Evolutionary conservation across 2,797 vertebrate genomes (phyloP), one percentile per base, ranked within the genome.

Genomic region (Amniataba percoides): DNA sequence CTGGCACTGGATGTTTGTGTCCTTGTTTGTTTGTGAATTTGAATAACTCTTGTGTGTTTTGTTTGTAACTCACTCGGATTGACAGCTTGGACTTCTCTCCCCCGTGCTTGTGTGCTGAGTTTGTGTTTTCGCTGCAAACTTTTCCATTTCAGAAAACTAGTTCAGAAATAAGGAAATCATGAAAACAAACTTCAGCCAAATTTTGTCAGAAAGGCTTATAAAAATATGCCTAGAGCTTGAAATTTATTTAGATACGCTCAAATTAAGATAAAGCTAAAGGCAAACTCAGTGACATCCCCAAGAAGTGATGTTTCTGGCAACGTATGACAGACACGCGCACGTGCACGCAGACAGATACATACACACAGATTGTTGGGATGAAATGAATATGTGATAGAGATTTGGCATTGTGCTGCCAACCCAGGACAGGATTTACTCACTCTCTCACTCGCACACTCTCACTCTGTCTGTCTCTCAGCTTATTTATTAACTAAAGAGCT

Each of bases 401-500:
- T 91, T 91, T 89, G 83, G 74, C 81, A 87, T 80, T 85, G 73
- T 86, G 80, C 77, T 83, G 82, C 86, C 77, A 85, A 82, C 79
- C 70, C 76, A 83, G 84, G 81, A 89, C 77, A 84, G 77, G 87
- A 87, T 92, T 89, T 87, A 77, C 81, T 87, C 71, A 48, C 78
- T 78, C 62, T 74, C 43, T 78, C 67, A 67, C 74, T 53, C 74
- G 27, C 52, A 74, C 76, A 70, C 77, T 73, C 77, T 78, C 83
- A 56, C 71, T 81, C 81, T 78, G 63, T 88, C 89, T 87, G 64
- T 90, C 84, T 85, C 79, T 77, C 87, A 83, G 84, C 83, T 80
- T 93, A 89, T 93, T 93, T 93, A 94, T 94, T 91, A 94, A 93
- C 90, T 89, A 91, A 93, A 93, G 91, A 93, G 93, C 91, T 92